Percentiles rank a stretch among this genome's conserved stretches.
Conservation (phyloP, 92 coral and sea anemone genomes). For the Diadumene lineata region DNA sequence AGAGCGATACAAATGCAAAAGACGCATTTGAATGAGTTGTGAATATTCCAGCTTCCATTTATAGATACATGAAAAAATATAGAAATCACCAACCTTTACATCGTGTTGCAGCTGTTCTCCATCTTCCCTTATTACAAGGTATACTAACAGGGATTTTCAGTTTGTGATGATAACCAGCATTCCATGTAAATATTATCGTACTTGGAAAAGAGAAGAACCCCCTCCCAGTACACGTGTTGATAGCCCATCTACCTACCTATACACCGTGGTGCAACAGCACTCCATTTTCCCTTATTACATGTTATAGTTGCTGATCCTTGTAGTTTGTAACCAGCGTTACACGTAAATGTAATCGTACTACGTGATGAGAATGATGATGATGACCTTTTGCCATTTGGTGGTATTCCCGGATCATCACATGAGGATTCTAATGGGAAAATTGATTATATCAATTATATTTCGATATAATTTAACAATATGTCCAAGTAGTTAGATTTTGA, state of each 20-base stretch:
- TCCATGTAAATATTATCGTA: too few species aligned
- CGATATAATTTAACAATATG: too few species aligned
- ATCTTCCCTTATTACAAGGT: too few species aligned
- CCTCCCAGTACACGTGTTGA: too few species aligned
- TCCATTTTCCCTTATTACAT: conserved; percentile 80
- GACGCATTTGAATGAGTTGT: background rate
- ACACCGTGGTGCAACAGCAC: conserved; percentile 72
- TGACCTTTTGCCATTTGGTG: conserved; percentile 66
- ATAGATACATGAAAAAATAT: background rate
- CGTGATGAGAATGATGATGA: conserved; percentile 58
- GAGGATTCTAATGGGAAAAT: conserved; percentile 45
- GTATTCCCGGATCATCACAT: conserved; percentile 76
- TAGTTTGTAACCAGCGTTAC: conserved; percentile 75
- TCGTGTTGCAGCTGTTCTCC: background rate
- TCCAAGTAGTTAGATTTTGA: too few species aligned
- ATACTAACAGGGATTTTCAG: too few species aligned
- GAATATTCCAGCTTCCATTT: too few species aligned
- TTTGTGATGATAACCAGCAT: too few species aligned
- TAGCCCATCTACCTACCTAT: conserved; percentile 64
- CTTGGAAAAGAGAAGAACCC: too few species aligned
- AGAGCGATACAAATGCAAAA: background rate
- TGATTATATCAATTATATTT: too few species aligned
- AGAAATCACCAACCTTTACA: background rate
- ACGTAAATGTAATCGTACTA: conserved; percentile 59
- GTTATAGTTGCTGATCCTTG: conserved; percentile 65